Base-by-base conservation (phyloP, 2,888 invertebrate species). In the Cyrtodaria siliqua region DNA sequence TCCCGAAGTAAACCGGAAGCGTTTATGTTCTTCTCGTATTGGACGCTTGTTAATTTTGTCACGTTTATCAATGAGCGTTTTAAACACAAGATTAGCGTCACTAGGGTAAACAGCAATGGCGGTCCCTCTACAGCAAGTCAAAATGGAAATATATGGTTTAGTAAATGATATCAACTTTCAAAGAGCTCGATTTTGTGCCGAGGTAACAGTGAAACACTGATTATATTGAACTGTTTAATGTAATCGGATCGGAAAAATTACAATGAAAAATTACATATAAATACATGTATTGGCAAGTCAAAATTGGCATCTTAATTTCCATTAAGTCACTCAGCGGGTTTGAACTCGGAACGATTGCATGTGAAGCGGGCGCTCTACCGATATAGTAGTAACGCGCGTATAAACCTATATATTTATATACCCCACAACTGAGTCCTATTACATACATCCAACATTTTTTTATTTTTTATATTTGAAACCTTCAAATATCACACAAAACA, bases 81-180 rank as follows among this genome's bases (percentile, higher is more conserved):
- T n/a, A 50, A 14, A 2, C 55, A 33, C 33, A 6, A 26, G 50
- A 56, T 56, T 49, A 44, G 29, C 62, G 85, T 88, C 82, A 79
- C 89, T 77, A 90, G 78, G 86, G 87, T 79, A 85, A 87, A 88
- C 88, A 88, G 78, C 64, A 69, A 90, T 88, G 88, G 87, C 88
- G 82, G 69, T 69, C 59, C 68, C 64, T 57, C 69, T 8, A 12
- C 33, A 38, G 49, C 64, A 68, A 29, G 71, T 69, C 49, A 80
- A 72, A 64, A 57, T 89, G 20, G 85, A 87, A 82, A 83, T 89
- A 52, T 86, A 82, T 57, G 92, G 92, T 29, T 83, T 92, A 50
- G 76, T 93, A 40, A 90, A 89, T 72, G 90, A 92, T 84, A 73
- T 91, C 29, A 87, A 87, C 38, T 93, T 90, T 81, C 91, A 91